phyloP scores from a whole-genome alignment of 1,140 invertebrate genomes.

The Oedothorax gibbosus region DNA sequence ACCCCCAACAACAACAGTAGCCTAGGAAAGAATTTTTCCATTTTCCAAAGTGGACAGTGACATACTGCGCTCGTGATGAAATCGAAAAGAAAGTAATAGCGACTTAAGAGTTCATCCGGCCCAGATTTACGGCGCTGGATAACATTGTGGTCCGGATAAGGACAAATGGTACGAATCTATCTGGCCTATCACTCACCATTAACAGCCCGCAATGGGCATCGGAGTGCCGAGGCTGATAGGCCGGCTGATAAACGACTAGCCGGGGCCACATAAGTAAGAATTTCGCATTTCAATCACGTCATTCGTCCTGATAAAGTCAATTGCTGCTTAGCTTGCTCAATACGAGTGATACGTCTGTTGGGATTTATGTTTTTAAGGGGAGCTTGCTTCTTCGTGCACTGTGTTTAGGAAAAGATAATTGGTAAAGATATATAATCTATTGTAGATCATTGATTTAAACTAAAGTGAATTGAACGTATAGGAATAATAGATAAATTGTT shows the following conservation, averaged over 20 bases:
- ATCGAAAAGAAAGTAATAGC: constrained; percentile 5
- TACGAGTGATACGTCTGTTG: too few relatives aligned
- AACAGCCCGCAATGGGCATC: constrained; percentile 26
- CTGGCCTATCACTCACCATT: constrained; percentile 35
- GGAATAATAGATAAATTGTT: too few relatives aligned
- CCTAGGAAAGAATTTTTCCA: not conserved
- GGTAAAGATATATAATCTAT: too few relatives aligned
- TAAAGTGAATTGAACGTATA: too few relatives aligned
- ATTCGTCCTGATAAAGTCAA: not conserved
- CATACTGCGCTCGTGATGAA: constrained; percentile 3
- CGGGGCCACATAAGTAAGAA: not conserved
- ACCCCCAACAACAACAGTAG: not conserved
- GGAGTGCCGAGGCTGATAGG: constrained; percentile 7
- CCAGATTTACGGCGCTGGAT: constrained; percentile 37
- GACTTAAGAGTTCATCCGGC: constrained; percentile 11
- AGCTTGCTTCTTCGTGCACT: too few relatives aligned
- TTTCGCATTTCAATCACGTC: constrained; percentile 31
- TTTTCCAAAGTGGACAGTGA: constrained; percentile 2
- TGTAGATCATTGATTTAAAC: too few relatives aligned
- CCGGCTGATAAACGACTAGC: not conserved
- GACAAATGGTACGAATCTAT: constrained; percentile 26
- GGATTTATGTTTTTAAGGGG: too few relatives aligned
- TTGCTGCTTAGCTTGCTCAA: too few relatives aligned
- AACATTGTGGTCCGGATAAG: constrained; percentile 13
- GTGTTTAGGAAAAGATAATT: too few relatives aligned